Base-by-base conservation (phyloP, 2,797 vertebrate species). In the Sebastes oblongus region DNA sequence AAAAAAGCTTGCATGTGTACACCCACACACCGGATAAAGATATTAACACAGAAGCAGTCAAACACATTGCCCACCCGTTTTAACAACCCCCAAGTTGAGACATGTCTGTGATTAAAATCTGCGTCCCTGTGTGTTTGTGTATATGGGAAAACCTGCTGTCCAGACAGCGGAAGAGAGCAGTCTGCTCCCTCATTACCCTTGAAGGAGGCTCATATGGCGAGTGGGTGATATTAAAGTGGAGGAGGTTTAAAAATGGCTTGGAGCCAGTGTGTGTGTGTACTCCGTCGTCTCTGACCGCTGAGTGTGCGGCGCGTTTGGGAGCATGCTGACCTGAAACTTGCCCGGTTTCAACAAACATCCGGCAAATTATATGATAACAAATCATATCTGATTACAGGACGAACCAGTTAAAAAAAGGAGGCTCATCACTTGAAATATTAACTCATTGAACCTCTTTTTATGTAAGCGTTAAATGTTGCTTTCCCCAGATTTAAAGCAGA, bases 221-320 rank as follows among this genome's bases (percentile, higher is more conserved):
- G 92, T 92, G 93, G 92, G 94, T 89, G 92, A 94, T 84, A 83
- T 82, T 85, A 83, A 90, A 91, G 82, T 78, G 83, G 86, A 92
- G 88, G 88, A 91, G 78, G 84, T 83, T 83, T 85, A 66, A 85
- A 81, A 81, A 80, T 79, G 88, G 88, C 85, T 75, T 8, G 13
- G 71, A 83, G 82, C 72, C 85, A 84, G 68, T 84, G 13, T 42
- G 39, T 42, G 74, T 81, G 60, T 80, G 60, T 77, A 27, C 79
- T 58, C 61, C 22, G 7, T 77, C 30, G 29, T 75, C 54, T 85
- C 72, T 54, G 68, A 68, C 36, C 46, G 25, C 24, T 42, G 39
- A 42, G 72, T 60, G 76, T 70, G 60, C 65, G 8, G 77, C 16
- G 11, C 24, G 59, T 2, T 27, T 6, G 42, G 62, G 58, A 84